These are phyloP conservation scores for Apodemus sylvaticus DNA, from an alignment of 2,113 vertebrate species.

Conservation along the genomic window DNA sequence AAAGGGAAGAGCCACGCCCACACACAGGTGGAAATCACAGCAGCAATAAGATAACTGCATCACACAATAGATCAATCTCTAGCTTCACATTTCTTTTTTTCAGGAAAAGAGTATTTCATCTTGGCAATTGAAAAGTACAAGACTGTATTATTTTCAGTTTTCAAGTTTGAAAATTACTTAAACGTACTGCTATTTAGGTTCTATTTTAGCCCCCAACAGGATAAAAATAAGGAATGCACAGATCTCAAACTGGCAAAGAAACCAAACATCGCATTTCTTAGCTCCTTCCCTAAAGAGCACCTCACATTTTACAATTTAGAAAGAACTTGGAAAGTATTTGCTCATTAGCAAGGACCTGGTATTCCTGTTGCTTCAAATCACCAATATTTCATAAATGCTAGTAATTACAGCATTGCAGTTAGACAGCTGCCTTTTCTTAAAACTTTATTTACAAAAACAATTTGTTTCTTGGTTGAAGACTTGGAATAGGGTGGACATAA, in stretches of 20 bases:
- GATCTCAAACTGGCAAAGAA: constrained; percentile 20
- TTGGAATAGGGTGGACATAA: not conserved
- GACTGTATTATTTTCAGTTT: constrained; percentile 58
- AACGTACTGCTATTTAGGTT: constrained; percentile 32
- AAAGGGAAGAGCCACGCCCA: not conserved
- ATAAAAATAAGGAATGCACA: not conserved
- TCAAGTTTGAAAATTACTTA: constrained; percentile 59
- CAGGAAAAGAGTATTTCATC: constrained; percentile 13
- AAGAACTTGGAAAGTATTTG: not conserved
- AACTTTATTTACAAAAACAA: not conserved
- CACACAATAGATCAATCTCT: constrained; percentile 24
- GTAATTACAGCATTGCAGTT: not conserved
- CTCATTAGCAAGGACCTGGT: not conserved
- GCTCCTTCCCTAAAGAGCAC: not conserved
- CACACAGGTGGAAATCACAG: not conserved
- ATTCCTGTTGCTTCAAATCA: not conserved
- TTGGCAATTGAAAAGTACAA: constrained; percentile 46
- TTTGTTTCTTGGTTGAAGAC: not conserved
- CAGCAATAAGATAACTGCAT: not conserved
- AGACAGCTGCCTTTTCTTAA: not conserved
- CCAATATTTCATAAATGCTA: not conserved
- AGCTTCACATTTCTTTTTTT: not conserved
- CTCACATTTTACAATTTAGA: not conserved
- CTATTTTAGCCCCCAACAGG: constrained; percentile 28
- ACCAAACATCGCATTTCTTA: not conserved